Percentiles rank a stretch among this genome's conserved stretches.
Evolutionary conservation across 2,888 invertebrate genomes (phyloP).

Genomic region (Eilema griseolum): DNA sequence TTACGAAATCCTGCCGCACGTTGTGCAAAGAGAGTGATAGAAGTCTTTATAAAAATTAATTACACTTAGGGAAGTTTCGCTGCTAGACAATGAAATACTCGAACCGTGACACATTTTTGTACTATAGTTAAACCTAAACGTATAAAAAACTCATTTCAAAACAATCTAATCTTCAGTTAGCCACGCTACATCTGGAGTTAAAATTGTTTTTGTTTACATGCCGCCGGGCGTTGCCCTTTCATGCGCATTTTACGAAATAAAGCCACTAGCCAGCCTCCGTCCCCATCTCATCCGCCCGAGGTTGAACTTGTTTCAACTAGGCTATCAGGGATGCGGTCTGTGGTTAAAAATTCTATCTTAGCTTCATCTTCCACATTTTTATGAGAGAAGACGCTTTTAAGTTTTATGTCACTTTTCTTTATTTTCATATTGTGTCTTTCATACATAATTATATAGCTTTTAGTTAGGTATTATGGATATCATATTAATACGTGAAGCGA

Average conservation of each 20-base stretch:
- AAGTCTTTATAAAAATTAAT: not conserved
- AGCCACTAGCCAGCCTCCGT: constrained; percentile 33
- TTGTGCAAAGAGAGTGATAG: not conserved
- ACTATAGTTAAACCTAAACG: not conserved
- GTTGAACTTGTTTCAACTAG: constrained; percentile 58
- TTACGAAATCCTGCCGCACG: not conserved
- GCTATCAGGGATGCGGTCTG: constrained; percentile 59
- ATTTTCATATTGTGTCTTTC: not conserved
- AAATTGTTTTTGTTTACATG: constrained; percentile 58
- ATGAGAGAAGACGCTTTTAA: constrained; percentile 20
- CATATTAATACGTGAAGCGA: not conserved
- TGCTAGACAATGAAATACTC: not conserved
- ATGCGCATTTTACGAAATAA: constrained; percentile 43
- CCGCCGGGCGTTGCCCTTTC: constrained; percentile 56
- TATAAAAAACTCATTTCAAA: not conserved
- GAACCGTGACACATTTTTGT: not conserved
- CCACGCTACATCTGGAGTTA: constrained; percentile 34
- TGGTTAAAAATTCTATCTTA: constrained; percentile 52
- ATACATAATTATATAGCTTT: not conserved
- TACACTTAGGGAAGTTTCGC: not conserved
- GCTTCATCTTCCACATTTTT: constrained; percentile 34
- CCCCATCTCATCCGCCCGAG: constrained; percentile 50
- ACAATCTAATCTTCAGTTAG: constrained; percentile 15
- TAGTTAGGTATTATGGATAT: not conserved
- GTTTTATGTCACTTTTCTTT: constrained; percentile 13